Base-by-base conservation (phyloP, 2,888 invertebrate genomes). In the Pandemis cinnamomeana region DNA sequence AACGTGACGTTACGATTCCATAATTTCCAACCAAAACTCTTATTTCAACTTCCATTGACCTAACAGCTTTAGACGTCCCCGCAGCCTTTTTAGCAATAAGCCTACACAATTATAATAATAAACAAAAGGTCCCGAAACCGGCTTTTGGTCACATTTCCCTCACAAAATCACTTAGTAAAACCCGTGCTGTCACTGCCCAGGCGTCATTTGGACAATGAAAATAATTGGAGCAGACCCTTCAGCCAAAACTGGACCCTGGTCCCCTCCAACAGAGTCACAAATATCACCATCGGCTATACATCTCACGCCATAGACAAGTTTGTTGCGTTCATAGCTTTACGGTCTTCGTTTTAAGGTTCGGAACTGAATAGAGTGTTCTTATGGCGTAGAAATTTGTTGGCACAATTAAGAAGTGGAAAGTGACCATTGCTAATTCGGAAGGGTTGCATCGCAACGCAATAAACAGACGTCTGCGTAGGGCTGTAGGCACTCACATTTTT, bases 401-500 rank as follows among this genome's bases (percentile, higher is more conserved):
- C 79, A 79, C 84, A 82, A 87, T 89, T 86, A 87, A 83, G 84
- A 86, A 85, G 83, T 83, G 85, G 85, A 86, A 88, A 88, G 86
- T 89, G 89, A 89, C 90, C 89, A 86, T 85, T 83, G 83, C 84
- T 89, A 90, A 90, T 89, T 86, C 84, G 80, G 79, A 82, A 85
- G 87, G 89, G 88, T 86, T 81, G 83, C 81, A 79, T 82, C 82
- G 83, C 81, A 79, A 82, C 82, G 83, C 83, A 84, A 86, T 85
- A 82, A 82, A 83, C 75, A 80, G 79, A 71, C 80, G 76, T 72
- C 77, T 80, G 81, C 80, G 77, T 78, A 82, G 83, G 80, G 81
- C 80, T 80, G 81, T 77, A 79, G 78, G 79, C 77, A 48, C 72
- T 71, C 74, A 72, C 67, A 78, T 76, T 80, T 82, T 81, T 80